phyloP scores from a whole-genome alignment of 2,797 vertebrate genomes.

The Alauda arvensis region DNA sequence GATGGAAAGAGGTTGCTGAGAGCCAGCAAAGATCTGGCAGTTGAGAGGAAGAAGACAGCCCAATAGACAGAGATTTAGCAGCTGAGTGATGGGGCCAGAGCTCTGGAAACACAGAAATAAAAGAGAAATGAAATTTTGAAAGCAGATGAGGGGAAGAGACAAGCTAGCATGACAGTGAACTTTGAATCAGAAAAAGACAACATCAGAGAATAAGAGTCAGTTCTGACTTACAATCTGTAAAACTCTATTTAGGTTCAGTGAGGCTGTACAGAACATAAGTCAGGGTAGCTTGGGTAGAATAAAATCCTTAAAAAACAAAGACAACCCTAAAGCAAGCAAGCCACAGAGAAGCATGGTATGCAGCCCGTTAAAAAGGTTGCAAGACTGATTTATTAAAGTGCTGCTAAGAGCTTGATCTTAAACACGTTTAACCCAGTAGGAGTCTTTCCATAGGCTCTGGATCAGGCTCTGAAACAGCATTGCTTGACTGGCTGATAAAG shows the following conservation, averaged over 20 bases:
- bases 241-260: background rate
- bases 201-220: background rate
- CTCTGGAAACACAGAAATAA: constrained; percentile 20
- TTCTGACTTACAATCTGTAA: constrained; percentile 9
- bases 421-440: background rate
- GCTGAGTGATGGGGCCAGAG: background rate
- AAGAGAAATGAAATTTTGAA: constrained; percentile 1
- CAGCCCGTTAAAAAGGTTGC: background rate
- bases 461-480: background rate
- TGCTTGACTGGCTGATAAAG: background rate
- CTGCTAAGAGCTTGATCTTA: constrained; percentile 4
- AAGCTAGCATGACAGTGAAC: constrained; percentile 1
- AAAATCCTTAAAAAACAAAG: constrained; percentile 17
- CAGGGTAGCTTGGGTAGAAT: background rate
- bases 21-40: background rate
- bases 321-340: background rate
- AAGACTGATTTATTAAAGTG: constrained; percentile 8
- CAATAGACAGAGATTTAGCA: constrained; percentile 6
- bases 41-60: background rate
- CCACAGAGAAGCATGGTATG: background rate
- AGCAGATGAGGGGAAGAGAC: background rate
- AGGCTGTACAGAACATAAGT: background rate
- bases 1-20: background rate
- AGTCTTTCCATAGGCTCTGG: background rate
- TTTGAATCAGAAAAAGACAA: constrained; percentile 1